A percentile compares a stretch with the other conserved stretches of the same genome.
Evolutionary conservation across 2,113 vertebrate species (phyloP).

Genomic region (Chaenogobius annularis): DNA sequence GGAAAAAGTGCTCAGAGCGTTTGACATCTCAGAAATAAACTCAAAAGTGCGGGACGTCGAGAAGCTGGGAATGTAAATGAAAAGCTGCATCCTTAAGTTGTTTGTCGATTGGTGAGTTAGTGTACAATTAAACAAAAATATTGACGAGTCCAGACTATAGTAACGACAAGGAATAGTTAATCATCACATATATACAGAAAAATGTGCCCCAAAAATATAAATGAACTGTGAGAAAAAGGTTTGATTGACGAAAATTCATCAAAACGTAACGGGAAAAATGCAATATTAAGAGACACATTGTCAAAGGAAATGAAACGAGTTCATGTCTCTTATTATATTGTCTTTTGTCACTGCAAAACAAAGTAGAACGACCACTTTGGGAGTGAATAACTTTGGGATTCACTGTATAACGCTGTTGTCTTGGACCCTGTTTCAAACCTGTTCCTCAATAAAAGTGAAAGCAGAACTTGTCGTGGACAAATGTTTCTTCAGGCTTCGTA

Average conservation of each 20-base stretch:
- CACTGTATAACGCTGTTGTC: neutral
- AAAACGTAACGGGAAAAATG: too few species aligned
- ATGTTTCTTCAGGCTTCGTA: neutral
- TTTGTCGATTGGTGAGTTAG: conserved; percentile 29
- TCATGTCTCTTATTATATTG: neutral
- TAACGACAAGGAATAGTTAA: too few species aligned
- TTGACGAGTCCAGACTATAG: too few species aligned
- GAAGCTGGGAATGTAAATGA: conserved; percentile 47
- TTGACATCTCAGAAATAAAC: neutral
- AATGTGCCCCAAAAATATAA: neutral
- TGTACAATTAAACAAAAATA: conserved; percentile 6
- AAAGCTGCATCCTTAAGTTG: conserved; percentile 21
- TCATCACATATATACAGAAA: neutral
- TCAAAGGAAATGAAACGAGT: too few species aligned
- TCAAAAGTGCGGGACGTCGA: conserved; percentile 35
- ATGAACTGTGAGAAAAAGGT: neutral
- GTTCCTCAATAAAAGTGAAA: neutral
- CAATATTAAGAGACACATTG: neutral
- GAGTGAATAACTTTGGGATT: neutral
- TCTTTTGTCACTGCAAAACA: neutral
- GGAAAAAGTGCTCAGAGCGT: conserved; percentile 39
- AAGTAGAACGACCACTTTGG: neutral
- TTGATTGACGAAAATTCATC: too few species aligned
- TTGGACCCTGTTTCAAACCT: neutral
- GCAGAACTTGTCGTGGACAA: neutral